Evolutionary conservation across 2,797 vertebrate species (phyloP), one percentile per base, ranked within the genome.

Genomic region (Mastacembelus armatus): DNA sequence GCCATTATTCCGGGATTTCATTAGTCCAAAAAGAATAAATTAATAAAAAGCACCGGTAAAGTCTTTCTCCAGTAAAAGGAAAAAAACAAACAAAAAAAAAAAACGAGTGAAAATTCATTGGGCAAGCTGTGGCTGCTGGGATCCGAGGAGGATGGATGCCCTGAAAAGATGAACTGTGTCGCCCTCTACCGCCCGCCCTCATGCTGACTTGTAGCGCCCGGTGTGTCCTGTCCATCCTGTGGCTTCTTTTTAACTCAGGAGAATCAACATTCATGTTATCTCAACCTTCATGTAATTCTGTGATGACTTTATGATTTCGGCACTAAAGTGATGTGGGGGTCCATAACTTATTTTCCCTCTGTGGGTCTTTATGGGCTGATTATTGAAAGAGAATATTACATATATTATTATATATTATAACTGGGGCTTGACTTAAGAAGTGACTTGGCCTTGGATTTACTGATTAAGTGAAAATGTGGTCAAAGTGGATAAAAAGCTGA

Each of bases 161-260:
- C 9, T 24, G 7, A 84, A 81, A 66, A 42, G 3, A 3, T 43
- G 90, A 85, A 78, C 85, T 92, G 38, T 92, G 92, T 89, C 91
- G 84, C 92, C 92, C 88, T 88, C 93, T 90, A 74, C 39, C 42
- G 93, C 5, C 47, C 0, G 4, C 0, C 2, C 4, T 21, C 16
- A 10, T 14, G 40, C 15, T 50, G 8, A 2, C 30, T 6, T 4
- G 3, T 14, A 16, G 42, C 18, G n/a, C n/a, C n/a, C n/a, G n/a
- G n/a, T n/a, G n/a, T n/a, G n/a, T n/a, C n/a, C n/a, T n/a, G n/a
- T n/a, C n/a, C 56, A 39, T 2, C 42, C 39, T 1, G 33, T 32
- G 27, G 51, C 61, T 22, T 21, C 40, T 7, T 21, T 0, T n/a
- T 8, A 19, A 35, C 30, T 10, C 40, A 3, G 15, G 11, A 29